These are phyloP conservation scores for Saimiri boliviensis DNA, from an alignment of 2,113 vertebrate species.

Conservation along the genomic window DNA sequence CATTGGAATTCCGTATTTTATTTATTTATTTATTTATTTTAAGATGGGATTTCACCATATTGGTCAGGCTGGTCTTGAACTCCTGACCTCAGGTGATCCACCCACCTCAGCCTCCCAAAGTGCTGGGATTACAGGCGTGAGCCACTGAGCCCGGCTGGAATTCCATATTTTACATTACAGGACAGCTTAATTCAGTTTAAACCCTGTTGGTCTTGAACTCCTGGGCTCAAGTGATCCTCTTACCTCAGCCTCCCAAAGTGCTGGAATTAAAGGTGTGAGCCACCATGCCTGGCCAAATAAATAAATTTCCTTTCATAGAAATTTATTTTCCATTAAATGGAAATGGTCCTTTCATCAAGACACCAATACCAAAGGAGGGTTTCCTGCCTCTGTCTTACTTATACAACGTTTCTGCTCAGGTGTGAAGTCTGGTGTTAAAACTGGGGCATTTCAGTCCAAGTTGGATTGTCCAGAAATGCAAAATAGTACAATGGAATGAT, in stretches of 20 bases:
- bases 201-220: background rate
- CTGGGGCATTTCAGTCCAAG: background rate
- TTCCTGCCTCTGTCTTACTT: background rate
- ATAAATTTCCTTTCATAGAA: too few relatives aligned
- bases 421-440: conserved; percentile 1
- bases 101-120: too few relatives aligned
- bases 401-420: background rate
- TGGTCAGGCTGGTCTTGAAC: too few relatives aligned
- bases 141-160: background rate
- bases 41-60: too few relatives aligned
- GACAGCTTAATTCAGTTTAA: background rate
- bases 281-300: background rate
- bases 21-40: too few relatives aligned
- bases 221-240: background rate
- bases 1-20: background rate
- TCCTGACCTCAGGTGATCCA: too few relatives aligned
- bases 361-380: background rate
- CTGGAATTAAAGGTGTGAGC: too few relatives aligned
- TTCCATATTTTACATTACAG: background rate
- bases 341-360: background rate
- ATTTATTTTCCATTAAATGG: too few relatives aligned
- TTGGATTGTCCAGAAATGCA: background rate
- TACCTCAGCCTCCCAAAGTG: background rate
- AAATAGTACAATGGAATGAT: background rate
- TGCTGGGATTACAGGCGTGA: too few relatives aligned